Evolutionary conservation across 35 echinoderm and acorn worm genomes (phyloP), one percentile per base, ranked within the genome.

Genomic region (Diadema setosum): DNA sequence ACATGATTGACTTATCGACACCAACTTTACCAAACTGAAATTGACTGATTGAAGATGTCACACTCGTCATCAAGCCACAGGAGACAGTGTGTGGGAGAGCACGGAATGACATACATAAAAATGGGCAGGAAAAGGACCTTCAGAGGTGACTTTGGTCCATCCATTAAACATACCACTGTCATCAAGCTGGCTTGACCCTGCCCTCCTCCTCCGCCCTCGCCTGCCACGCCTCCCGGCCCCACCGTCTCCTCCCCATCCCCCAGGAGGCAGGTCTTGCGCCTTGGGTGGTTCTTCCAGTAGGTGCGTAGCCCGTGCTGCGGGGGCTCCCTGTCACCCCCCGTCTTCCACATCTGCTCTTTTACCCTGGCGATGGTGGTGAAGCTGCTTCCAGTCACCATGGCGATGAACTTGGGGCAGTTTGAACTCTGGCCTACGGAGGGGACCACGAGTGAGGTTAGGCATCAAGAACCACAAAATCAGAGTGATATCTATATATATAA

Each of bases 341-440:
- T 99, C 40, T 69, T 73, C 27, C 74, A 60, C 96, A 99, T 99
- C 73, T 99, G 96, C 18, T 94, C 85, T 25, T 86, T 90, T 6
- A 99, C 96, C 48, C 96, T 85, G 12, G 85, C 70, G 44, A 99
- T 99, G 43, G 96, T 99, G 25, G 84, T 91, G 11, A 86, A 40
- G 52, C 96, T 99, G 83, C 96, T 89, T n/a, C 96, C 96, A 12
- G 96, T 99, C 39, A 99, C 96, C 88, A 94, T 85, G 70, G 80
- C 82, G 82, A 99, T 95, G 65, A 99, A 99, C 41, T 91, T 91
- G 83, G 83, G 84, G 40, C 96, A 99, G 57, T 99, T 99, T 31
- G 90, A 88, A 39, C 89, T 87, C 43, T 85, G 42, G 83, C 96
- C 96, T 97, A 74, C 9, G 21, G 21, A 55, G 14, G 49, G 61